These are phyloP conservation scores for Zele albiditarsus DNA, from an alignment of 2,888 invertebrate genomes.

Conservation along the genomic window DNA sequence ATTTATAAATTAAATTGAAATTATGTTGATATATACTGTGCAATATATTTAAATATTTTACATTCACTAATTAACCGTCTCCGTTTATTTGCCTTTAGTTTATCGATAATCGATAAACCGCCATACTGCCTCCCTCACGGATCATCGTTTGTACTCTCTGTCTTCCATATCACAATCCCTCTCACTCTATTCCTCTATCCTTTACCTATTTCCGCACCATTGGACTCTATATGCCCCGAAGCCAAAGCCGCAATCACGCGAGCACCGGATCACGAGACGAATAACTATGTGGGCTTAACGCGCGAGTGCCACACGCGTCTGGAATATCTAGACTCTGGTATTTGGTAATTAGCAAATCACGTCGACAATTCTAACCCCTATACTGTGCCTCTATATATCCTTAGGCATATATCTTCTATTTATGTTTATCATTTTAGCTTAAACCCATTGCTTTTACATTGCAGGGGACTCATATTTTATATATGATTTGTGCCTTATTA, in stretches of 20 bases:
- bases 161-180: not conserved
- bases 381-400: constrained; percentile 30
- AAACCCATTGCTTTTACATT: not conserved
- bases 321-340: constrained; percentile 56
- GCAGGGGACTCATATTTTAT: not conserved
- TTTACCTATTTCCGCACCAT: not conserved
- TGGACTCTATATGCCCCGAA: constrained; percentile 42
- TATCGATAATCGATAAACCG: not conserved
- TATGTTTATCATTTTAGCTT: constrained; percentile 11
- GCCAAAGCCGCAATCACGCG: constrained; percentile 52
- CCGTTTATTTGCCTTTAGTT: not conserved
- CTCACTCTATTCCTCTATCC: not conserved
- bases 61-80: not conserved
- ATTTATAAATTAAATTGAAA: not conserved
- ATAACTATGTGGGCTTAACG: constrained; percentile 46
- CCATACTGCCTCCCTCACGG: not conserved
- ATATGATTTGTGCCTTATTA: not conserved
- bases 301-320: constrained; percentile 52
- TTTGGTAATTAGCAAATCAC: constrained; percentile 58
- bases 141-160: constrained; percentile 17
- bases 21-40: not conserved
- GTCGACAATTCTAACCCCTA: constrained; percentile 29
- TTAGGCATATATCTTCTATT: not conserved
- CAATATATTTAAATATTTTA: not conserved
- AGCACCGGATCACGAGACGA: constrained; percentile 47